Conservation (phyloP, 2,888 invertebrate species). For the Incurvaria masculella region DNA sequence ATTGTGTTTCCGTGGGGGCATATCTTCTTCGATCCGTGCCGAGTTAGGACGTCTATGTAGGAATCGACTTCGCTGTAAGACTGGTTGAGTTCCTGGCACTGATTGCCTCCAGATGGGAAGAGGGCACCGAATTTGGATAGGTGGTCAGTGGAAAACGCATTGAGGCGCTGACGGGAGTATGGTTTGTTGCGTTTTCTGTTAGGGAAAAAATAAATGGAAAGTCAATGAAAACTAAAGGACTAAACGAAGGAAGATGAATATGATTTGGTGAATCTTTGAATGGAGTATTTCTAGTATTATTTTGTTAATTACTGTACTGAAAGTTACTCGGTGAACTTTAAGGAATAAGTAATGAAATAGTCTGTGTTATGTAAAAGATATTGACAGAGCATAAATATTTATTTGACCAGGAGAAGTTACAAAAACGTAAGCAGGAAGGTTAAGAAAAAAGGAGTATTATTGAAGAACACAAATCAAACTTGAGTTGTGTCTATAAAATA, state of each 20-base stretch:
- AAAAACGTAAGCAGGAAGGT: background rate
- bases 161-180: slow-evolving; percentile 54
- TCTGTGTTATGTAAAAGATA: slow-evolving; percentile 1
- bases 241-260: background rate
- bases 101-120: slow-evolving; percentile 48
- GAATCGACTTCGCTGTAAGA: slow-evolving; percentile 50
- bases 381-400: background rate
- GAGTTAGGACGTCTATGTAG: slow-evolving; percentile 45
- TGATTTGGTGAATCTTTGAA: background rate
- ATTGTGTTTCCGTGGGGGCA: slow-evolving; percentile 48
- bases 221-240: slow-evolving; percentile 1
- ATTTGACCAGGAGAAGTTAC: background rate
- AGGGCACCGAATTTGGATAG: slow-evolving; percentile 48
- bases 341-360: background rate
- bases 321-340: no score
- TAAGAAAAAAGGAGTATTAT: background rate
- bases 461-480: background rate
- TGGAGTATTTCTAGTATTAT: no score
- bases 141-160: slow-evolving; percentile 52
- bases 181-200: slow-evolving; percentile 53
- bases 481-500: background rate
- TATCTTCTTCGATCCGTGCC: slow-evolving; percentile 32
- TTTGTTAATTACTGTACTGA: no score
- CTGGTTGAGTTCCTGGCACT: slow-evolving; percentile 48
- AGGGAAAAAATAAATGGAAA: slow-evolving; percentile 17